Base-by-base conservation (phyloP, 2,113 vertebrate species). In the Chaetops frenatus region DNA sequence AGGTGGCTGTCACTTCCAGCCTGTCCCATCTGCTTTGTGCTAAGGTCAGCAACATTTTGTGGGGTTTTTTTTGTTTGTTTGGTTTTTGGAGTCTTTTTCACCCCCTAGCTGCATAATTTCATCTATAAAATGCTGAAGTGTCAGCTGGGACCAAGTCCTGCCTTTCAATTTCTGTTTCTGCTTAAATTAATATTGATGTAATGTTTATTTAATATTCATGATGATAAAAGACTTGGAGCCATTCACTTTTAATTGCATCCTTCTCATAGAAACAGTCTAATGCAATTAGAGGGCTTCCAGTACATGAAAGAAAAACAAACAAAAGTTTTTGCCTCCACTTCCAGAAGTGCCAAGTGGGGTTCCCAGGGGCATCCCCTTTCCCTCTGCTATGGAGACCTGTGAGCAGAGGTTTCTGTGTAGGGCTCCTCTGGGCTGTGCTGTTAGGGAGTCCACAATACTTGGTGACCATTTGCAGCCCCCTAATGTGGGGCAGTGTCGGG, bases 201-300 rank as follows among this genome's bases (percentile, higher is more conserved):
- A 70, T 96, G 96, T 98, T 98, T 98, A 95, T 95, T 98, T 98
- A 98, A 98, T 98, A 97, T 97, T 97, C 96, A 97, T 97, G 95
- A 83, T 3, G 25, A 91, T 96, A 94, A 97, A 97, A 61, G 93
- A 96, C 96, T 97, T 94, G 94, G 70, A 97, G 65, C 95, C 96
- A 94, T 97, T 98, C 95, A 92, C 96, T 97, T 97, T 96, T 97
- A 98, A 98, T 98, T 98, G 97, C 81, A 95, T 57, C 83, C 76
- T 96, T 96, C 93, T 96, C 67, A 0, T n/a, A 93, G 91, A 98
- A 97, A 96, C 70, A 96, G 91, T 92, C 91, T 97, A 90, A 73
- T 56, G 93, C 90, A 97, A 97, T 98, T 96, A 97, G 77, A 96
- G 88, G 92, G 61, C 77, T 96, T 96, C 44, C 65, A 92, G 88